phyloP scores from a whole-genome alignment of 2,888 invertebrate species.

The Acanthacorydalis orientalis region DNA sequence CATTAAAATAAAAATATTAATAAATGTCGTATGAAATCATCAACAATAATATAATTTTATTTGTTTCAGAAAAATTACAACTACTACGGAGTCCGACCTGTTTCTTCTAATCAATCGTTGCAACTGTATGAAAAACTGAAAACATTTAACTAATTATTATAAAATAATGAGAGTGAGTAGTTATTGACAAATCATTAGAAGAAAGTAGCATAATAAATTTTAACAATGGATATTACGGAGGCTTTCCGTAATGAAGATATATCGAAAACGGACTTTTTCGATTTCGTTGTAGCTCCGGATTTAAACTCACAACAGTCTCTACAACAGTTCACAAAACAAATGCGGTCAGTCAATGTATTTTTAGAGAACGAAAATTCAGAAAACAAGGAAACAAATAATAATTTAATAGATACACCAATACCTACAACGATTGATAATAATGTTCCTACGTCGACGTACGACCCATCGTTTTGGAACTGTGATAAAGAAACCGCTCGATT shows the following conservation, averaged over 20 bases:
- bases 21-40: no score
- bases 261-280: slow-evolving; percentile 77
- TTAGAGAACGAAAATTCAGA: slow-evolving; percentile 33
- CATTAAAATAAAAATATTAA: no score
- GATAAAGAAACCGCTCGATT: slow-evolving; percentile 57
- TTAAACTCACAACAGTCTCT: slow-evolving; percentile 41
- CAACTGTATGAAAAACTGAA: no score
- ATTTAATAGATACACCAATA: slow-evolving; percentile 15
- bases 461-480: slow-evolving; percentile 43
- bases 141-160: no score
- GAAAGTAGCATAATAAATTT: slow-evolving; percentile 18
- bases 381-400: slow-evolving; percentile 40
- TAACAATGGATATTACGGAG: slow-evolving; percentile 71
- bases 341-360: slow-evolving; percentile 50
- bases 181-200: not conserved
- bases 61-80: no score
- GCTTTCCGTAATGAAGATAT: slow-evolving; percentile 62
- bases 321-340: slow-evolving; percentile 46
- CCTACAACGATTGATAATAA: slow-evolving; percentile 28
- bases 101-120: no score
- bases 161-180: no score
- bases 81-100: no score
- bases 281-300: slow-evolving; percentile 71
- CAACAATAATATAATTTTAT: no score
- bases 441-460: slow-evolving; percentile 17